Evolutionary conservation across 2,888 invertebrate genomes (phyloP), one percentile per base, ranked within the genome.

Genomic region (Polyploca ridens): DNA sequence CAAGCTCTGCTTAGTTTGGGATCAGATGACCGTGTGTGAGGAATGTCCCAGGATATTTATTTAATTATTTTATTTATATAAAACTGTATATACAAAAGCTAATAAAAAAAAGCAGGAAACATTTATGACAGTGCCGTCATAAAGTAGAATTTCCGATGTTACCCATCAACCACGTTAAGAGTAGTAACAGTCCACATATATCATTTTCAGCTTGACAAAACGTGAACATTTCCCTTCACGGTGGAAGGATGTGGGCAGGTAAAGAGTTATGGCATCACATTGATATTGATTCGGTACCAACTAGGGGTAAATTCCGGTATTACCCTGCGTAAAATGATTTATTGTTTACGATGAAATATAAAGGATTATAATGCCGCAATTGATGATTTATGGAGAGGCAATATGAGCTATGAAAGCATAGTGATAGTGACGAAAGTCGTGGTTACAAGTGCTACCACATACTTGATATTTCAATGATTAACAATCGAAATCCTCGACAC

Each of bases 121-220:
- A 27, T 35, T 13, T 27, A n/a, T 58, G 6, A 58, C 13, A 33
- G 13, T 33, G 14, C 57, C 11, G 33, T 14, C 11, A 58, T 19
- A 58, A 19, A 58, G 14, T 33, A 58, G 33, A 14, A 41, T 41
- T 61, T 19, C 10, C 61, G 19, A 19, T 16, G 54, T 27, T 27
- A 19, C n/a, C n/a, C n/a, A n/a, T n/a, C n/a, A n/a, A n/a, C n/a
- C n/a, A 5, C 49, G 49, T 49, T 49, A 49, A 49, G 16, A 60
- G 16, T 41, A 41, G 10, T 16, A 60, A 44, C 61, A 61, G 13
- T 61, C 61, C 14, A 44, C 61, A 61, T 61, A 38, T 19, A 65
- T 67, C 67, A 63, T 61, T 54, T 63, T 63, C 33, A 44, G 35
- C 58, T 38, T 64, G 63, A 65, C 65, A 67, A 54, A 59, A 58